Evolutionary conservation across 2,797 vertebrate genomes (phyloP).

Genomic region (Furcifer pardalis): DNA sequence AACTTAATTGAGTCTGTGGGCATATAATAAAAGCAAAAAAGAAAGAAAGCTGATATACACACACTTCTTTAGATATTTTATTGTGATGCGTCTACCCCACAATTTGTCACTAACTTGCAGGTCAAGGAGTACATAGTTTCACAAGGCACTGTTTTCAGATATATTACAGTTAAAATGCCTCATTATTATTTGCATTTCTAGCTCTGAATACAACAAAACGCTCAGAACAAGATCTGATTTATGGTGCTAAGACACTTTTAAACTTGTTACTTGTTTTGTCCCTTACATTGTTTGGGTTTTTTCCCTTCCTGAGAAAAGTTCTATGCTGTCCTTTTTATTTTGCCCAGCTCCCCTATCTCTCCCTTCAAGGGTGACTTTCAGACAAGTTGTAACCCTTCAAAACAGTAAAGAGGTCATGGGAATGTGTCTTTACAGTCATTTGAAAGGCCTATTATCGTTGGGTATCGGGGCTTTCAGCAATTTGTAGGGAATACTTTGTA

Average conservation of each 20-base stretch:
- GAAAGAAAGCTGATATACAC: not conserved
- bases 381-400: slow-evolving; percentile 29
- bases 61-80: not conserved
- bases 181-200: not conserved
- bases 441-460: slow-evolving; percentile 50
- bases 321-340: not conserved
- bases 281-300: not conserved
- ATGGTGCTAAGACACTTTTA: not conserved
- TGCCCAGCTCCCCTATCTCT: not conserved
- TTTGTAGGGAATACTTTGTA: slow-evolving; percentile 61
- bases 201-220: not conserved
- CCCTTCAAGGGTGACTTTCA: slow-evolving; percentile 47
- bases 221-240: not conserved
- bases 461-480: slow-evolving; percentile 43
- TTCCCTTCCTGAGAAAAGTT: slow-evolving; percentile 9
- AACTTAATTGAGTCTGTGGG: too few species aligned
- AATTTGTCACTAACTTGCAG: not conserved
- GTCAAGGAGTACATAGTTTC: not conserved
- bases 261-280: not conserved
- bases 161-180: not conserved
- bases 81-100: not conserved
- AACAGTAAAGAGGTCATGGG: slow-evolving; percentile 63
- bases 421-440: slow-evolving; percentile 60
- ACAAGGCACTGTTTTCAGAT: not conserved
- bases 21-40: not conserved